A percentile compares a stretch with the other conserved stretches of the same genome.
phyloP scores from a whole-genome alignment of 2,888 invertebrate genomes.

The Leptopterna dolabrata region DNA sequence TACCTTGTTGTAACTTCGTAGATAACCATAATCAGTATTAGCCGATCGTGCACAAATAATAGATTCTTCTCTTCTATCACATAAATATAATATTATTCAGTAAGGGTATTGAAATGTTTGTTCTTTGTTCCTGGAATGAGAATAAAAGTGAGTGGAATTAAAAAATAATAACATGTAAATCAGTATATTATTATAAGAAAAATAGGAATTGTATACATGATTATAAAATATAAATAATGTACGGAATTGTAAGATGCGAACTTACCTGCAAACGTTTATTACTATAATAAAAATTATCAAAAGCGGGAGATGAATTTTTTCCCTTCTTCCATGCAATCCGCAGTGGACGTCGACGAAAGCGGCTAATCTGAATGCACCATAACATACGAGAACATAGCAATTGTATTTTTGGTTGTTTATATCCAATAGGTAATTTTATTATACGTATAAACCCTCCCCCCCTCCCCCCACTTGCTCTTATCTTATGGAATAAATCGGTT shows the following conservation, averaged over 20 bases:
- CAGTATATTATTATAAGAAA: constrained; percentile 14
- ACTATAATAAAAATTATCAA: constrained; percentile 41
- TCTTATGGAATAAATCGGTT: too few relatives aligned
- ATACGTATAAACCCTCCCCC: too few relatives aligned
- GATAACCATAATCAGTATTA: not conserved
- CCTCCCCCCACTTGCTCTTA: too few relatives aligned
- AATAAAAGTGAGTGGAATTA: constrained; percentile 19
- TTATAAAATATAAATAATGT: constrained; percentile 25
- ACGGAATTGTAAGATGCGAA: constrained; percentile 35
- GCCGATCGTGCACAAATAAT: not conserved
- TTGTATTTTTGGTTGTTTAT: too few relatives aligned
- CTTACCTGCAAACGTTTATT: constrained; percentile 43
- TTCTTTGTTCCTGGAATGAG: constrained; percentile 31
- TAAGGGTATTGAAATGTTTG: constrained; percentile 37
- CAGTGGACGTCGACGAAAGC: too few relatives aligned
- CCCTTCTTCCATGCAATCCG: too few relatives aligned
- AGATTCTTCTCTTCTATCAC: not conserved
- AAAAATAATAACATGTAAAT: constrained; percentile 16
- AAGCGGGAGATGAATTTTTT: not conserved
- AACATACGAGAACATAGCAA: too few relatives aligned
- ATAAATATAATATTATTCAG: not conserved
- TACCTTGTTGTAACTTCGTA: not conserved
- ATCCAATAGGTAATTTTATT: too few relatives aligned
- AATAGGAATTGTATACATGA: constrained; percentile 40
- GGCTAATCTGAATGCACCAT: too few relatives aligned